Evolutionary conservation across 2,797 vertebrate genomes (phyloP), one percentile per base, ranked within the genome.

Genomic region (Channallabes apus): DNA sequence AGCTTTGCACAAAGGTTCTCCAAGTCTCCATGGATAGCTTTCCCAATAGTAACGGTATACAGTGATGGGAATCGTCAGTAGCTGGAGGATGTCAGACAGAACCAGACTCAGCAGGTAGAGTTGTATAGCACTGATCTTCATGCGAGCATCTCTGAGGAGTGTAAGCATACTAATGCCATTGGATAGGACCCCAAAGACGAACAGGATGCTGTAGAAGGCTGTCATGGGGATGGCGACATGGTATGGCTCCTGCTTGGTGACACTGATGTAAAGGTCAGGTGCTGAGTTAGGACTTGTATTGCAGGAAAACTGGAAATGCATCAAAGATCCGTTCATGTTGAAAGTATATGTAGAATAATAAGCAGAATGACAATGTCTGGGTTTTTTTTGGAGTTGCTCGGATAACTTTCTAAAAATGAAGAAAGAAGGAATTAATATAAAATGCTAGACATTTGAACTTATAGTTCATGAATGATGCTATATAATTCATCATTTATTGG

Each of bases 31-130:
- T 2, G 94, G 95, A 83, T 95, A 96, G 88, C 93, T 96, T 86
- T 95, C 94, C 95, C 95, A 96, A 88, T 95, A 96, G 88, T 95
- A 95, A 6, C 93, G 92, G 85, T 96, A 95, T 51, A 96, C 84
- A 2, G 95, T 96, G 29, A 95, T 83, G 0, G 95, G 94, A 76
- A 96, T 93, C 15, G 95, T 95, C 82, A 95, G 86, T 58, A 96
- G 88, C 88, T 95, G 94, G 61, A 95, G 77, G 85, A 95, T 90
- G 78, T 96, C 95, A 86, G 87, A 82, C 78, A 91, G 29, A 29
- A 91, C 88, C 59, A 87, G 82, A 24, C 82, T 83, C 51, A 84
- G 82, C 41, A 85, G 91, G 87, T 95, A 95, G 86, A 93, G 93
- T 9, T 93, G 91, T 84, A 95, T 93, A 69, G 94, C 91, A 15